Evolutionary conservation across 2,888 invertebrate species (phyloP).

Genomic region (Erebia ligea): DNA sequence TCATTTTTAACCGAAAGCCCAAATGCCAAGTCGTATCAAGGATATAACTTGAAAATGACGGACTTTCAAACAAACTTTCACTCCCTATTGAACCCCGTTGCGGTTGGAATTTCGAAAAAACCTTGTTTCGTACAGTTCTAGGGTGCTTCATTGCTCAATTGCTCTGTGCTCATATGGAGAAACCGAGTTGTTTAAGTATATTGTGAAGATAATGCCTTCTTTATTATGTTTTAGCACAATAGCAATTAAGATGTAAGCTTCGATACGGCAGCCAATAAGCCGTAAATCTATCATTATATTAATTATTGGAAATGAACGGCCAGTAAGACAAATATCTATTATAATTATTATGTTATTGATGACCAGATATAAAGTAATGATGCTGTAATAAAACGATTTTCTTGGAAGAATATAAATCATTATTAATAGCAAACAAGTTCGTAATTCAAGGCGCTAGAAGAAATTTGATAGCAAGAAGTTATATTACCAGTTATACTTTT

Average conservation of each 20-base stretch:
- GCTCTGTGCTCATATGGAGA: neutral
- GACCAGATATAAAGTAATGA: conserved; percentile 15
- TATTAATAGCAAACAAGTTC: conserved; percentile 1
- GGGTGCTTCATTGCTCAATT: too few species aligned
- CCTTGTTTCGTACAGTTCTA: too few species aligned
- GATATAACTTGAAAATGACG: too few species aligned
- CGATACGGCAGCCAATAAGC: conserved; percentile 50
- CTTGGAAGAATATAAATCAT: conserved; percentile 4
- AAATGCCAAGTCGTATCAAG: too few species aligned
- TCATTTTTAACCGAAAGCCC: too few species aligned
- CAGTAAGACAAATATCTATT: conserved; percentile 25
- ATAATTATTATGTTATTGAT: conserved; percentile 22
- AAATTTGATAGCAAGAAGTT: conserved; percentile 6
- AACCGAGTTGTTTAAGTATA: conserved; percentile 20
- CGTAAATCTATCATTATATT: conserved; percentile 30
- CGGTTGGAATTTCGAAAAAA: too few species aligned
- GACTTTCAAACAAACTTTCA: too few species aligned
- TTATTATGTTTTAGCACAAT: conserved; percentile 56
- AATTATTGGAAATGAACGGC: conserved; percentile 22
- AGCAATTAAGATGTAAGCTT: conserved; percentile 70
- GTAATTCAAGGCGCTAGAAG: neutral
- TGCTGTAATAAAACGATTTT: conserved; percentile 12
- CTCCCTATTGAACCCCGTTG: too few species aligned
- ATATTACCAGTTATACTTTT: neutral
- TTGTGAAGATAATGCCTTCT: conserved; percentile 37